Base-by-base conservation (phyloP, 2,888 invertebrate genomes). In the Ectropis crepuscularia region DNA sequence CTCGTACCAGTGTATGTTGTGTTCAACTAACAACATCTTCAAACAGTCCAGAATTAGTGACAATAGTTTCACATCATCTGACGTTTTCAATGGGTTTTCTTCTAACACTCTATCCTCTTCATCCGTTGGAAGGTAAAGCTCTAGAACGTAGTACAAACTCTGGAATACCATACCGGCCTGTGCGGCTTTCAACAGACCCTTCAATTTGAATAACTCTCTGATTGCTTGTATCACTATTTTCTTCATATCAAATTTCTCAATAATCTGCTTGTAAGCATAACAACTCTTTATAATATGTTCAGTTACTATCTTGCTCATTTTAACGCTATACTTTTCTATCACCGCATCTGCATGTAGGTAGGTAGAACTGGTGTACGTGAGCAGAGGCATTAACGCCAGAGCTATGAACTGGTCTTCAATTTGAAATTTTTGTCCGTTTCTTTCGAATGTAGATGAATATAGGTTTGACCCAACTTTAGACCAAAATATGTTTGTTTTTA, bases 1-100 rank as follows among this genome's bases (percentile, higher is more conserved):
- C 50, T 82, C 80, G 49, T 83, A 78, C 81, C 83, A 82, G 53
- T 76, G 73, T 65, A 83, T 78, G 43, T 77, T 72, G 63, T 83
- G 76, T 47, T 79, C 79, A 43, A 75, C 74, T n/a, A 83, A 47
- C 12, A 83, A 53, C 79, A 81, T 79, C 39, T 72, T 75, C 59
- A 81, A 73, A 6, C 71, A 74, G 11, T 77, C 76, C 38, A 84
- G 53, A 9, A 74, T 64, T 1, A 76, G 65, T 0, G 81, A 72
- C 11, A 83, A 43, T 39, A 81, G 48, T 42, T 68, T 73, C 16
- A 76, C 70, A 39, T 82, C 80, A 10, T 78, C 75, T 0, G 72
- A 72, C 11, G 69, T 65, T 12, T 68, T 72, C 11, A 77, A 48
- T 48, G 72, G 73, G 12, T 72, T 75, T 41, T 74, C 74, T 2